Evolutionary conservation across 2,888 invertebrate genomes (phyloP), one percentile per base, ranked within the genome.

Genomic region (Zeuzera pyrina): DNA sequence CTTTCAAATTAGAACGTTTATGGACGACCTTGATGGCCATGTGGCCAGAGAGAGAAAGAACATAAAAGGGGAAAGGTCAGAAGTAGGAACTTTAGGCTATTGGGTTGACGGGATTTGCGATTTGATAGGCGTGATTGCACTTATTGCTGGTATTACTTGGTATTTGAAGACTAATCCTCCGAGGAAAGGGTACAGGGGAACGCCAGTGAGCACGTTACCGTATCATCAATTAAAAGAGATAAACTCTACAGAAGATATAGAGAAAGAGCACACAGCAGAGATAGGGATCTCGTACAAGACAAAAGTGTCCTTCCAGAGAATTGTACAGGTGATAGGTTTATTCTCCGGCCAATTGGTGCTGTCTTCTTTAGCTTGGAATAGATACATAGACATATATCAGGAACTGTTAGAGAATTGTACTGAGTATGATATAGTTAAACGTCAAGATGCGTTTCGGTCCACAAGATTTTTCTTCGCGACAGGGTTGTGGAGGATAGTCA

Each of bases 1-100:
- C 12, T 95, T 93, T 59, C 91, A 93, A 71, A 66, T 94, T 22
- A 85, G 95, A 44, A 92, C 92, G 43, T 93, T 93, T 73, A 65
- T 95, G 31, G 95, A 95, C 53, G 92, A 93, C 52, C 68, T 95
- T 39, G 95, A 95, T 53, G 95, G 95, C 0, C 91, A 93, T 53
- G 91, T 95, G 2, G 94, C 94, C 1, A 87, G 95, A 37, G 88
- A 87, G 14, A 86, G 91, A 33, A 89, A 89, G 51, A 87, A 93
- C 56, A 88, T 92, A 15, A 86, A 88, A 38, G 92, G 93, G 0
- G 92, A 93, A 62, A 84, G 88, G 13, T 92, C 93, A 0, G 91
- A 92, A 57, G 89, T 93, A n/a, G 92, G 93, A 0, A 89, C 91
- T 0, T 57, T 89, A 1, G 95, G 95, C 0, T 94, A 92, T 54